Base-by-base conservation (phyloP, 2,888 invertebrate genomes). In the Parapristionchus giblindavisi region DNA sequence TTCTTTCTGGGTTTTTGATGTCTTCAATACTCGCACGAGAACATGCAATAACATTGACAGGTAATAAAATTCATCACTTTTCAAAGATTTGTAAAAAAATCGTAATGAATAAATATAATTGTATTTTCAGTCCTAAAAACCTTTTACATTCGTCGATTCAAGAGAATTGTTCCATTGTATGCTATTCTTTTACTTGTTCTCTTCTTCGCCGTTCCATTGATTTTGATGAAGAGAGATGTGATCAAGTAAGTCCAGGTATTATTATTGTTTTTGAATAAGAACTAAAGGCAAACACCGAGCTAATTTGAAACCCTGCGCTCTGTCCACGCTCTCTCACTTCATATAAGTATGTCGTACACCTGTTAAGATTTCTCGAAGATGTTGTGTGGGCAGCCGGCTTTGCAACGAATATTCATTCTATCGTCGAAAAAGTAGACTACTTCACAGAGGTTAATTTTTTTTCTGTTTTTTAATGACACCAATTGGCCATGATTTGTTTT, bases 361-460 rank as follows among this genome's bases (percentile, higher is more conserved):
- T n/a, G 0, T 11, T 27, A 38, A 71, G 70, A 48, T 71, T 71
- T n/a, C 48, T 71, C 8, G 1, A 38, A 5, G 70, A 71, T 17
- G 70, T 71, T 11, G 1, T 56, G 8, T 71, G 70, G 70, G 70
- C 70, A 0, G 70, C 70, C 1, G 27, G 24, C 1, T 71, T 71
- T 32, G 56, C 48, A 1, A 71, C 70, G 0, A 71, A 71, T n/a
- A 56, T 71, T 38, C 70, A 56, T n/a, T 71, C 70, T 3, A n/a
- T 56, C 1, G 38, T 56, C 27, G 70, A 71, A 29, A 14, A 71
- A 29, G 38, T 32, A 8, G 70, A 71, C 27, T 71, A 71, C 40
- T 71, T 54, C 17, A n/a, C 56, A 1, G 70, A 71, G 56, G 70
- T 71, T n/a, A n/a, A n/a, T n/a, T n/a, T n/a, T n/a, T n/a, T n/a